phyloP scores from a whole-genome alignment of 2,113 vertebrate genomes.

The Scomber colias region DNA sequence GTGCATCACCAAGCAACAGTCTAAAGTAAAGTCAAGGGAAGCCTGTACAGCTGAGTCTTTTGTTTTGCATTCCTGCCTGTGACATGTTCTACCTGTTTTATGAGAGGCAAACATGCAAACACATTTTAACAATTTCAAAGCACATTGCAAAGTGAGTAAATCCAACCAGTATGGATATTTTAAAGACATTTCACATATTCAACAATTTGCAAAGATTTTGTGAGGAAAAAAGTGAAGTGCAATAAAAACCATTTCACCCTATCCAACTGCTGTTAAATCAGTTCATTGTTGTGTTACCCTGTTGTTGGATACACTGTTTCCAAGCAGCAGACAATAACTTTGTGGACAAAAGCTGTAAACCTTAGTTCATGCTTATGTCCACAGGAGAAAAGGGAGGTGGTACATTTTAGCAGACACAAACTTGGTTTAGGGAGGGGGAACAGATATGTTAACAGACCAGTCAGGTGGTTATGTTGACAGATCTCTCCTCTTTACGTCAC shows the following conservation, averaged over 20 bases:
- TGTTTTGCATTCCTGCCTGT: slow-evolving; percentile 47
- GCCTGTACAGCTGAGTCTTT: slow-evolving; percentile 18
- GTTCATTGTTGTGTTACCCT: slow-evolving; percentile 19
- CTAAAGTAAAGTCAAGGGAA: slow-evolving; percentile 7
- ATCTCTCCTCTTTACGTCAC: neutral
- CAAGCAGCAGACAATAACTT: slow-evolving; percentile 33
- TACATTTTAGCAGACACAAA: neutral
- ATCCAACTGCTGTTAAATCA: neutral
- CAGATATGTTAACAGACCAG: neutral
- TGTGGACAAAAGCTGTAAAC: neutral
- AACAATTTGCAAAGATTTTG: neutral
- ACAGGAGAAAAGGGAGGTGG: neutral
- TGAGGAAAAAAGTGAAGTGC: neutral
- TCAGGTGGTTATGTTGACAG: neutral
- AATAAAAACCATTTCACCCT: neutral
- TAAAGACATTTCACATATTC: neutral
- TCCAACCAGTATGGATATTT: neutral
- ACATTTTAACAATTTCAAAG: neutral
- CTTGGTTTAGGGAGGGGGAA: neutral
- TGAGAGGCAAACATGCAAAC: neutral
- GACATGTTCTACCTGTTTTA: slow-evolving; percentile 50
- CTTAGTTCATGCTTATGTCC: neutral
- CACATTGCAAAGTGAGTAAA: neutral
- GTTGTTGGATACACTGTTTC: slow-evolving; percentile 54
- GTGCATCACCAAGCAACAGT: slow-evolving; percentile 48